Percentiles rank a stretch among this genome's conserved stretches.
Conservation (phyloP, 2,888 invertebrate genomes). For the Cosmia trapezina region DNA sequence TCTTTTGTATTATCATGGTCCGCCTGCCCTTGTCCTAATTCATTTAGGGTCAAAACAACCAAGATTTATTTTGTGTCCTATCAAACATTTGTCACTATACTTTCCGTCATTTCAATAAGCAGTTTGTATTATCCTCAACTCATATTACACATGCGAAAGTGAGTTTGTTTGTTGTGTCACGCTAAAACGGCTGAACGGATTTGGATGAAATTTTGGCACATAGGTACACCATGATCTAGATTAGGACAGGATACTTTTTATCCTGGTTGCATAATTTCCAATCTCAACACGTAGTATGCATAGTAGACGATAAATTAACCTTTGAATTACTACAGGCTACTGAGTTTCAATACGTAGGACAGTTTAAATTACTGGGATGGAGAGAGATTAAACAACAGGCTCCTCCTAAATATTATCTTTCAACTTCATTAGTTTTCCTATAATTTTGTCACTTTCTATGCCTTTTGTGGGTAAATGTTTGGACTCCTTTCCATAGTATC, state of each 20-base stretch:
- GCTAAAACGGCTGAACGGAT: no score
- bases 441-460: background rate
- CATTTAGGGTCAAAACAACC: background rate
- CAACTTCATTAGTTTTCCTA: background rate
- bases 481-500: no score
- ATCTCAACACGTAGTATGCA: no score
- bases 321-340: background rate
- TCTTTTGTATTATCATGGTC: background rate
- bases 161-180: no score
- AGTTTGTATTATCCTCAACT: background rate
- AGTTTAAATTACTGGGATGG: background rate
- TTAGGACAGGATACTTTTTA: no score
- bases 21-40: background rate
- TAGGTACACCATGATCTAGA: no score
- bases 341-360: background rate
- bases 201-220: no score
- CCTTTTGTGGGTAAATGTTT: background rate
- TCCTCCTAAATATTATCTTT: background rate
- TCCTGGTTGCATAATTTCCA: no score
- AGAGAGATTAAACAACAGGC: no score
- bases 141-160: no score
- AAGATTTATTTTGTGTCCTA: no score
- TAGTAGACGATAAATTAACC: background rate
- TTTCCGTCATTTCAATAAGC: background rate
- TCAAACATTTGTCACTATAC: no score